phyloP scores from a whole-genome alignment of 2,797 vertebrate genomes.

The Bufotes viridis region DNA sequence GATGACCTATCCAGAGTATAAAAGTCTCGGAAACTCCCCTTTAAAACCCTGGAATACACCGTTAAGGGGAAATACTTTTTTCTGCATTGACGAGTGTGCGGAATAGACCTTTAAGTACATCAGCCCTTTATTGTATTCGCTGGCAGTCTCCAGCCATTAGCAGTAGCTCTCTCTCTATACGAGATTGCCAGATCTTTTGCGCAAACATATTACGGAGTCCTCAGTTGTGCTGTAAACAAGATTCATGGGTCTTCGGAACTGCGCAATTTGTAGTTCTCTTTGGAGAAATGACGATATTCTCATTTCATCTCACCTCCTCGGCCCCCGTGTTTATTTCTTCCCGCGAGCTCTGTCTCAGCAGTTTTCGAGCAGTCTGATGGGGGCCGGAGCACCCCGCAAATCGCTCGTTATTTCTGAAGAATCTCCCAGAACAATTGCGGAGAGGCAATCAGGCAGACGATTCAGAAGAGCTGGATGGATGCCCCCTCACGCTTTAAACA shows the following conservation, averaged over 20 bases:
- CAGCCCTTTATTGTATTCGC: neutral
- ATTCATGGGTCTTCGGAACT: neutral
- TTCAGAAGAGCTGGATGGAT: slow-evolving; percentile 28
- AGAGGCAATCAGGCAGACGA: slow-evolving; percentile 15
- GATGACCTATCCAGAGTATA: no score
- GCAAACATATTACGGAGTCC: slow-evolving; percentile 1
- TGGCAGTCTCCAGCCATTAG: neutral
- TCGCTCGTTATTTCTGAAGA: neutral
- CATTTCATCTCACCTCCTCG: slow-evolving; percentile 3
- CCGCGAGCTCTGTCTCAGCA: slow-evolving; percentile 15
- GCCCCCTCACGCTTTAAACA: neutral
- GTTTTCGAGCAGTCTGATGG: slow-evolving; percentile 31
- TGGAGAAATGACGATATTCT: slow-evolving; percentile 34
- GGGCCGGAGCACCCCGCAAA: slow-evolving; percentile 20
- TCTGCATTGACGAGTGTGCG: neutral
- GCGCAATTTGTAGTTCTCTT: slow-evolving; percentile 1
- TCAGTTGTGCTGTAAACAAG: slow-evolving; percentile 32
- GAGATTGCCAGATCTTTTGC: neutral
- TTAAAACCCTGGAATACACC: neutral
- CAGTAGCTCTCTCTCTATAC: neutral
- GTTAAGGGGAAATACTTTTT: neutral
- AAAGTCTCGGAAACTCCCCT: no score
- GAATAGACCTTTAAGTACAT: neutral
- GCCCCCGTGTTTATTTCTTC: slow-evolving; percentile 4
- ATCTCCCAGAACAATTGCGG: slow-evolving; percentile 23